Conservation (phyloP, 2,888 invertebrate species). For the Cordilura impudica region DNA sequence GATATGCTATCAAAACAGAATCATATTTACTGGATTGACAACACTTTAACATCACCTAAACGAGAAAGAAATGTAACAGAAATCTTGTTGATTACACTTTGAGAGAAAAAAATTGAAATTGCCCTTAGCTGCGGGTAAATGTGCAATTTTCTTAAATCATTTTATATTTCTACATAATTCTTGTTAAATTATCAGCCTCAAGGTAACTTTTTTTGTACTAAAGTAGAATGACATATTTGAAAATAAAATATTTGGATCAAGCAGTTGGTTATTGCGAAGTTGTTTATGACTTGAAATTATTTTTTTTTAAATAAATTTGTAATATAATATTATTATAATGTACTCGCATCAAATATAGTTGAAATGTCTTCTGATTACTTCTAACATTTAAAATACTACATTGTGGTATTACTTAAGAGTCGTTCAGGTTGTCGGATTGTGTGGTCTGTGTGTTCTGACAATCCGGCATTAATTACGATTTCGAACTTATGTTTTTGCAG, state of each 20-base stretch:
- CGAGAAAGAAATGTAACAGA: conserved; percentile 48
- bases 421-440: too few species aligned
- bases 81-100: conserved; percentile 30
- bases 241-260: neutral
- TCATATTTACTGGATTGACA: conserved; percentile 23
- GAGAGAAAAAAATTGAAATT: neutral
- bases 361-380: too few species aligned
- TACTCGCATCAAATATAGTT: too few species aligned
- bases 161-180: neutral
- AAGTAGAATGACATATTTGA: neutral
- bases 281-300: too few species aligned
- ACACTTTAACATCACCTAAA: conserved; percentile 15
- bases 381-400: too few species aligned
- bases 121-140: conserved; percentile 67
- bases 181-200: conserved; percentile 12
- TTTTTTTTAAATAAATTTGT: too few species aligned
- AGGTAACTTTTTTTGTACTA: neutral
- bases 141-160: conserved; percentile 61
- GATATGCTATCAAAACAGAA: conserved; percentile 13
- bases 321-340: too few species aligned
- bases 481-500: too few species aligned
- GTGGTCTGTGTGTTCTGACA: too few species aligned
- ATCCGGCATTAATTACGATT: too few species aligned
- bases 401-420: too few species aligned
- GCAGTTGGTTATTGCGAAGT: neutral